Percentiles rank a stretch among this genome's conserved stretches.
phyloP scores from a whole-genome alignment of 1,140 invertebrate species.

The Drosophila asahinai region DNA sequence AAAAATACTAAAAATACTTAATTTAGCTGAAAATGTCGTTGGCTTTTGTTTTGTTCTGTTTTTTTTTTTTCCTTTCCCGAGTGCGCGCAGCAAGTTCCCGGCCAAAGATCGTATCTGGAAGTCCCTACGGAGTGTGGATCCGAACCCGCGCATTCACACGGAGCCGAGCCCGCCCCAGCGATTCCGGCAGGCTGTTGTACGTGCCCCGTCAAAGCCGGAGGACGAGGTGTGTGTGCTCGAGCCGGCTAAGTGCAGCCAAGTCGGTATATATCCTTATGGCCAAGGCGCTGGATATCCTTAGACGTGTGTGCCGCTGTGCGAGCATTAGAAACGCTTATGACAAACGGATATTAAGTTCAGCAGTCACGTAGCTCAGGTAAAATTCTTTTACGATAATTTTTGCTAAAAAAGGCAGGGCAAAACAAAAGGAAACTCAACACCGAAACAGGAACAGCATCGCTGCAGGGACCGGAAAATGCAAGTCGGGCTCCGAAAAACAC shows the following conservation, averaged over 20 bases:
- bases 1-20: constrained; percentile 83
- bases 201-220: constrained; percentile 54
- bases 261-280: constrained; percentile 14
- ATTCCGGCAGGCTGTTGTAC: constrained; percentile 54
- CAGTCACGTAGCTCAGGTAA: constrained; percentile 82
- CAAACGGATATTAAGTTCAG: constrained; percentile 84
- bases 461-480: constrained; percentile 30
- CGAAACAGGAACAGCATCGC: constrained; percentile 27
- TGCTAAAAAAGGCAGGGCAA: constrained; percentile 45
- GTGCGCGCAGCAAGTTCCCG: constrained; percentile 49
- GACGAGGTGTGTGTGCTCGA: constrained; percentile 12
- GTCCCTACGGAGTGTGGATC: constrained; percentile 18
- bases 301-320: constrained; percentile 50
- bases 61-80: neutral
- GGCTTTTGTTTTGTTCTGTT: constrained; percentile 68
- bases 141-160: constrained; percentile 1
- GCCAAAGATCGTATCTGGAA: constrained; percentile 35
- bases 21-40: constrained; percentile 81
- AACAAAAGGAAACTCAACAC: constrained; percentile 25
- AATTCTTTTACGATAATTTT: constrained; percentile 84
- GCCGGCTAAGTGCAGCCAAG: constrained; percentile 33
- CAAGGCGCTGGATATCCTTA: constrained; percentile 11
- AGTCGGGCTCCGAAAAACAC: constrained; percentile 8
- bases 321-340: constrained; percentile 83
- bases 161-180: constrained; percentile 2